Base-by-base conservation (phyloP, 2,888 invertebrate species). In the Melikaiella ostensackeni region DNA sequence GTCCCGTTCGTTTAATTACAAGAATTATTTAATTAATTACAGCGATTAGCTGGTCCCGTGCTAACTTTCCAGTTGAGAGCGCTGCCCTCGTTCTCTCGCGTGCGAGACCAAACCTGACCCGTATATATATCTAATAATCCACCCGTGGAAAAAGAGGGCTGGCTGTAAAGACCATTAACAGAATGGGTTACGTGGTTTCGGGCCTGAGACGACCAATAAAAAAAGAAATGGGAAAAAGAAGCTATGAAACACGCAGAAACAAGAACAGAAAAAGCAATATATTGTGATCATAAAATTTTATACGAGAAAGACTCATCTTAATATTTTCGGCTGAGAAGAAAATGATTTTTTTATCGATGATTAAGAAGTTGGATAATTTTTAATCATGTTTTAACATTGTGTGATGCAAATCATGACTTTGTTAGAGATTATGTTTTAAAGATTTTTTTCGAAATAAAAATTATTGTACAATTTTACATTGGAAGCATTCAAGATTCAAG, bases 131-230 rank as follows among this genome's bases (percentile, higher is more conserved):
- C 1, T 11, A 38, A 33, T 33, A 70, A 46, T 85, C 78, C 81
- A 63, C 33, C 82, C 77, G 81, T 80, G 75, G 66, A 81, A 82
- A 80, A 82, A 42, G 81, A 81, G 79, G 82, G 80, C 80, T 59
- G 80, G 80, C 84, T 86, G 84, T 86, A 86, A 87, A 86, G 84
- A 84, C 87, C 87, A 87, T 87, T 87, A 86, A 86, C 84, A 85
- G 86, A 84, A 86, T 86, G 84, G 84, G 83, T 85, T 85, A 84
- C 84, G 81, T 75, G 79, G 80, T 80, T 64, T 38, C 50, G 59
- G 50, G 42, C 70, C 62, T 50, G 30, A 70, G 74, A 55, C 30
- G 50, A 62, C 50, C 24, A 61, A 59, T 13, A 55, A 80, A 63
- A 46, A 75, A 75, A 82, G 80, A 80, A 79, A 76, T 61, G 80